Conservation (phyloP, 2,888 invertebrate genomes). For the Phengaris alcon region DNA sequence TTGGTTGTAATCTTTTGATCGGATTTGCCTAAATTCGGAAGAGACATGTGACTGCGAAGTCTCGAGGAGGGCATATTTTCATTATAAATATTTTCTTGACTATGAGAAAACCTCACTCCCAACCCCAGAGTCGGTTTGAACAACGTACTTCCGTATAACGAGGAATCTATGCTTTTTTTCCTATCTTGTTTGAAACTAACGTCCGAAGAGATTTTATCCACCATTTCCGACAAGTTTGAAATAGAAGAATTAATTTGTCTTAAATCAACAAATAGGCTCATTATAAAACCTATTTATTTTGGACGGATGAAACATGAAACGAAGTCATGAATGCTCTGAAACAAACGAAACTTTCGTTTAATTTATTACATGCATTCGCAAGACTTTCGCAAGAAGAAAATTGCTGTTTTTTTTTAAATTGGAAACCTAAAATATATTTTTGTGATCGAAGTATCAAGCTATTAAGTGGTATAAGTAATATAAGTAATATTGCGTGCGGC, state of each 20-base stretch:
- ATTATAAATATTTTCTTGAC: slow-evolving; percentile 69
- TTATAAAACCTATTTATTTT: slow-evolving; percentile 43
- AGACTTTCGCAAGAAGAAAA: too few species aligned
- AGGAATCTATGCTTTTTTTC: slow-evolving; percentile 52
- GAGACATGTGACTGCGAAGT: slow-evolving; percentile 71
- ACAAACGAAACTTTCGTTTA: slow-evolving; percentile 31
- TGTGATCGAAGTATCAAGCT: not conserved
- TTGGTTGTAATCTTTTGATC: slow-evolving; percentile 53
- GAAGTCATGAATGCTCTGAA: slow-evolving; percentile 33
- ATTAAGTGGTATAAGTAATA: not conserved
- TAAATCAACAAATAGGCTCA: slow-evolving; percentile 76
- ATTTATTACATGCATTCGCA: not conserved
- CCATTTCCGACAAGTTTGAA: slow-evolving; percentile 72
- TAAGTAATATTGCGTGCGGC: slow-evolving; percentile 34
- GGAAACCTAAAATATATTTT: not conserved
- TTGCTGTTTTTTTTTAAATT: not conserved
- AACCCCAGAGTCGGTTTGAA: slow-evolving; percentile 70
- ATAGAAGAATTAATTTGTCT: slow-evolving; percentile 73
- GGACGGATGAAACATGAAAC: not conserved
- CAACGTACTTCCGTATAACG: slow-evolving; percentile 57
- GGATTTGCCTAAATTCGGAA: slow-evolving; percentile 69
- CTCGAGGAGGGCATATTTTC: slow-evolving; percentile 67
- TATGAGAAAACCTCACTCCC: slow-evolving; percentile 70
- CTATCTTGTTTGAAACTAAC: slow-evolving; percentile 51
- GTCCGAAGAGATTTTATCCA: slow-evolving; percentile 67